Conservation (phyloP, 2,113 vertebrate genomes). For the Melanerpes formicivorus region DNA sequence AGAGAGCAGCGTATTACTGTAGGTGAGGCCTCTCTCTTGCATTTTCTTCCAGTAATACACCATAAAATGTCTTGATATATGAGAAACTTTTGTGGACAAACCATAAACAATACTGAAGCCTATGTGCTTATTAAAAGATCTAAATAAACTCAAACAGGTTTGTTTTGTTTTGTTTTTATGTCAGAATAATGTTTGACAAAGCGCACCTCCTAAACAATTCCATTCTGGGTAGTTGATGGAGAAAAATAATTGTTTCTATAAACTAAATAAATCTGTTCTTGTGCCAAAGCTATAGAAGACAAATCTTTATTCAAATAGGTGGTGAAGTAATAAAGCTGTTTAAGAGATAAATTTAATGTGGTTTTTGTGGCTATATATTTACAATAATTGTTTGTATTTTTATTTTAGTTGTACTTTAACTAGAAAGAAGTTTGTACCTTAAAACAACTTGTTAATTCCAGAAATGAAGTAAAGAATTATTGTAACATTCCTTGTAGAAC, state of each 20-base stretch:
- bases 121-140: constrained; percentile 55
- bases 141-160: constrained; percentile 53
- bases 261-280: constrained; percentile 73
- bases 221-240: constrained; percentile 31
- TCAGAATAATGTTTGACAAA: constrained; percentile 43
- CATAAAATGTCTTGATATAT: constrained; percentile 53
- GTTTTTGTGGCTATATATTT: constrained; percentile 72
- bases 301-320: constrained; percentile 72
- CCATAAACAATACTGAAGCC: constrained; percentile 13
- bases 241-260: constrained; percentile 69
- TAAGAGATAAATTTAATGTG: constrained; percentile 73
- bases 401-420: constrained; percentile 71
- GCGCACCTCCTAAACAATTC: constrained; percentile 30
- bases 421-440: constrained; percentile 42
- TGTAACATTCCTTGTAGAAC: background rate
- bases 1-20: background rate
- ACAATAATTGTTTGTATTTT: constrained; percentile 78
- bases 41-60: constrained; percentile 7
- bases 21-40: constrained; percentile 12
- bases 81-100: constrained; percentile 62
- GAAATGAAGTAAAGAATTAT: constrained; percentile 10
- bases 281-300: constrained; percentile 73
- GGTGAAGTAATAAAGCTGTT: constrained; percentile 78
- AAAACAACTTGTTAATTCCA: constrained; percentile 39
- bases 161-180: background rate